Conservation (phyloP, 2,888 invertebrate genomes). For the Troilus luridus region DNA sequence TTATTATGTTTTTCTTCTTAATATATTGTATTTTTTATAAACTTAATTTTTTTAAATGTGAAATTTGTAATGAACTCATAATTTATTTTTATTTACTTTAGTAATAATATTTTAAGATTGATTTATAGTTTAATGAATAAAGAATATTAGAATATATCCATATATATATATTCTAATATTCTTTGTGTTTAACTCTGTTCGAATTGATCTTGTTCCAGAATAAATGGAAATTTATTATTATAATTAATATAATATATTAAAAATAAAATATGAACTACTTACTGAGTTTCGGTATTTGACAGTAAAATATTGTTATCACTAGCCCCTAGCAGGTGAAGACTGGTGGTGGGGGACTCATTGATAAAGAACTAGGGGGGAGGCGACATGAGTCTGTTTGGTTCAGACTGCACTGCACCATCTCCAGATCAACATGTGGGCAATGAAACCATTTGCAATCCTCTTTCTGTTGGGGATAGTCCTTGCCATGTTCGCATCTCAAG, state of each 20-base stretch:
- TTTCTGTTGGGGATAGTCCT: slow-evolving; percentile 46
- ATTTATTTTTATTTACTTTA: no score
- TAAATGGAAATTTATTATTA: no score
- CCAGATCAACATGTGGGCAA: slow-evolving; percentile 53
- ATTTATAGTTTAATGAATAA: no score
- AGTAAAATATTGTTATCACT: background rate
- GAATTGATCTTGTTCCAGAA: no score
- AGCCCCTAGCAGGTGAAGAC: background rate
- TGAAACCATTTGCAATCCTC: slow-evolving; percentile 13
- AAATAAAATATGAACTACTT: background rate
- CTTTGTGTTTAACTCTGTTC: no score
- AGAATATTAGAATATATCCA: no score
- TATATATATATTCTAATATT: no score
- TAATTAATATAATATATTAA: background rate
- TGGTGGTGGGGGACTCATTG: slow-evolving; percentile 48
- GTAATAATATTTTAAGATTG: no score
- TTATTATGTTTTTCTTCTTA: no score
- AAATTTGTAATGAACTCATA: no score
- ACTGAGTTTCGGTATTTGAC: background rate
- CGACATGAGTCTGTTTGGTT: background rate
- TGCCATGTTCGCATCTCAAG: slow-evolving; percentile 32
- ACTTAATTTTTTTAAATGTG: no score
- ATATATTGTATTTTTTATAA: no score
- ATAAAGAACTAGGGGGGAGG: slow-evolving; percentile 48
- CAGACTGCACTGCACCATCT: slow-evolving; percentile 55